Evolutionary conservation across 2,888 invertebrate species (phyloP).

Genomic region (Ptychoptera albimana): DNA sequence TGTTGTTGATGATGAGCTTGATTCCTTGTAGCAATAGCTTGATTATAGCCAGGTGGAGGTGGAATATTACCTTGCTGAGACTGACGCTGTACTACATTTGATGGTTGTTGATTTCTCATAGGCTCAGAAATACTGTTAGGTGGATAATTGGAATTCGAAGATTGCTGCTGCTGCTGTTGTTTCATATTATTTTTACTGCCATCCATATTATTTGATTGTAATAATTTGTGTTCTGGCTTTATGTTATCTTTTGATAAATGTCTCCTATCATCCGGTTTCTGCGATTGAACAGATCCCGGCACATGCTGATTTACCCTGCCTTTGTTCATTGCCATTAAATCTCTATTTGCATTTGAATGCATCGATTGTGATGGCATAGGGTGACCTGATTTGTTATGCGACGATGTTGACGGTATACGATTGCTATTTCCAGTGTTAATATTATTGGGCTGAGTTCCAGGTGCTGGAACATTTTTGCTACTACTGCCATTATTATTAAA

Average conservation of each 20-base stretch:
- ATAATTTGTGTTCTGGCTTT: background rate
- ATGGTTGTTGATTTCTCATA: too few relatives aligned
- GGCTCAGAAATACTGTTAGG: background rate
- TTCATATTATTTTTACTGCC: too few relatives aligned
- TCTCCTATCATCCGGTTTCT: background rate
- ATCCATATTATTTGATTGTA: background rate
- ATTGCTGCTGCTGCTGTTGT: background rate
- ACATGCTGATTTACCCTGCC: too few relatives aligned
- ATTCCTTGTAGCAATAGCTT: slow-evolving; percentile 12
- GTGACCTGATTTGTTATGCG: too few relatives aligned
- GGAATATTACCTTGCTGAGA: slow-evolving; percentile 7
- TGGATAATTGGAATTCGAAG: background rate
- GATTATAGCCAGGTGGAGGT: slow-evolving; percentile 12
- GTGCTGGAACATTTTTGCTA: background rate
- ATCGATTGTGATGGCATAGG: too few relatives aligned
- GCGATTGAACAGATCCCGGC: too few relatives aligned
- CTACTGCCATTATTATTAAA: background rate
- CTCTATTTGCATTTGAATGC: too few relatives aligned
- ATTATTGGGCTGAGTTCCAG: too few relatives aligned
- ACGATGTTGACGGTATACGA: too few relatives aligned
- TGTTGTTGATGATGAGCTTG: slow-evolving; percentile 14
- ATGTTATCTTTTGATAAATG: background rate
- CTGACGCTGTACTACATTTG: slow-evolving; percentile 8
- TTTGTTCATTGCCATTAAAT: too few relatives aligned
- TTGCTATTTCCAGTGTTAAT: too few relatives aligned